Evolutionary conservation across 2,113 vertebrate species (phyloP).

Genomic region (Syngnathus scovelli): DNA sequence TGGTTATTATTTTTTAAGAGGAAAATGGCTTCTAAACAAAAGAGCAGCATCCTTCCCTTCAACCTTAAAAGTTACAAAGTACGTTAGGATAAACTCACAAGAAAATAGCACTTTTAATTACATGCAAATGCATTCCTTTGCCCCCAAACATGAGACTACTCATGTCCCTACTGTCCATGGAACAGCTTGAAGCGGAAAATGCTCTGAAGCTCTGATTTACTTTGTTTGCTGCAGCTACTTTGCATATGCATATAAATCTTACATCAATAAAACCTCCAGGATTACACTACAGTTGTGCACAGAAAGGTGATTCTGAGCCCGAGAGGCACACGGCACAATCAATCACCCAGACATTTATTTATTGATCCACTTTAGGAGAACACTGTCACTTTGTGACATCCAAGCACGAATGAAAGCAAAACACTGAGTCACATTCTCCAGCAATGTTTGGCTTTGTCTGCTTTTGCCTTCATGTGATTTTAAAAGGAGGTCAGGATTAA

Average conservation of each 20-base stretch:
- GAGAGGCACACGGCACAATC: background rate
- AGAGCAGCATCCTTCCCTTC: background rate
- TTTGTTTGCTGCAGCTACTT: constrained; percentile 28
- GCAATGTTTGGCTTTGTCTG: constrained; percentile 61
- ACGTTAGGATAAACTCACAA: background rate
- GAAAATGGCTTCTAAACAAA: background rate
- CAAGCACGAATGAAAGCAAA: constrained; percentile 7
- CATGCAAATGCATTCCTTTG: background rate
- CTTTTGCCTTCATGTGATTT: constrained; percentile 61
- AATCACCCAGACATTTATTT: background rate
- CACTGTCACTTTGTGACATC: background rate
- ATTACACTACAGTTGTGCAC: constrained; percentile 18
- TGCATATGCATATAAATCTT: constrained; percentile 41
- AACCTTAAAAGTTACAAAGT: background rate
- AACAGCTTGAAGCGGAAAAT: constrained; percentile 2
- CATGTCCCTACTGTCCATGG: background rate
- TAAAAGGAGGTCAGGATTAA: constrained; percentile 65
- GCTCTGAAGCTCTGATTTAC: constrained; percentile 8
- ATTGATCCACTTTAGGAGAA: constrained; percentile 1
- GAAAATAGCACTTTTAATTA: background rate
- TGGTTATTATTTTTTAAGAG: background rate
- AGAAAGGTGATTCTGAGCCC: constrained; percentile 14
- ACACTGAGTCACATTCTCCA: constrained; percentile 43
- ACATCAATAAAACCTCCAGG: constrained; percentile 36
- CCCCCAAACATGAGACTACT: background rate